These are phyloP conservation scores for Intellagama lesueurii DNA, from an alignment of 2,797 vertebrate genomes.

Conservation along the genomic window DNA sequence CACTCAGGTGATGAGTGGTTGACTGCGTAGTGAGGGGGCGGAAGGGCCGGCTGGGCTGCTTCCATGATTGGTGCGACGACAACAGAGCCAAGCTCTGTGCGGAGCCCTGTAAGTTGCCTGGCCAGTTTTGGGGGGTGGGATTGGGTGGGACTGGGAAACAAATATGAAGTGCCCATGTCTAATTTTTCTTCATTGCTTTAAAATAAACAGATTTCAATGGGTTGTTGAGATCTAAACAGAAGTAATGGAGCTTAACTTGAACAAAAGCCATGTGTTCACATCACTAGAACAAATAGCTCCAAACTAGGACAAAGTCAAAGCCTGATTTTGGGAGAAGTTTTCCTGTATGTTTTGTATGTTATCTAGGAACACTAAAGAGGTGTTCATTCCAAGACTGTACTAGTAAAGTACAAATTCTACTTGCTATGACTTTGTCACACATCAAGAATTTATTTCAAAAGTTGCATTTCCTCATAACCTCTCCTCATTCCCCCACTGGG, in stretches of 20 bases:
- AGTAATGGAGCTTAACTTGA: not conserved
- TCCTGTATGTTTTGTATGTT: not conserved
- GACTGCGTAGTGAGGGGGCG: no score
- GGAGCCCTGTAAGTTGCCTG: no score
- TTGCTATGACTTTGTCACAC: constrained; percentile 40
- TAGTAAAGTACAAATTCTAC: not conserved
- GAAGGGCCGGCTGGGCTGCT: no score
- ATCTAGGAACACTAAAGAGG: constrained; percentile 3
- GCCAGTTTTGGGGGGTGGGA: no score
- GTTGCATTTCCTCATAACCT: not conserved
- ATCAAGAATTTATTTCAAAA: constrained; percentile 54
- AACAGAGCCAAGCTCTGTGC: no score
- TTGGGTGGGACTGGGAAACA: no score
- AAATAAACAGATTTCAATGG: not conserved
- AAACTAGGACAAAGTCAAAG: not conserved
- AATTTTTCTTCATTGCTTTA: not conserved
- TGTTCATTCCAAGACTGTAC: not conserved
- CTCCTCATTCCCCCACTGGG: constrained; percentile 28
- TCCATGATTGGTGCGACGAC: no score
- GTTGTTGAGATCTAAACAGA: not conserved
- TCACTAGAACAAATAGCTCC: not conserved
- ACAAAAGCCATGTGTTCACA: not conserved
- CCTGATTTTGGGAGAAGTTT: not conserved
- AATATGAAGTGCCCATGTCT: no score
- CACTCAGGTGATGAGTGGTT: no score